phyloP scores from a whole-genome alignment of 2,113 vertebrate genomes.

The Cepphus grylle region DNA sequence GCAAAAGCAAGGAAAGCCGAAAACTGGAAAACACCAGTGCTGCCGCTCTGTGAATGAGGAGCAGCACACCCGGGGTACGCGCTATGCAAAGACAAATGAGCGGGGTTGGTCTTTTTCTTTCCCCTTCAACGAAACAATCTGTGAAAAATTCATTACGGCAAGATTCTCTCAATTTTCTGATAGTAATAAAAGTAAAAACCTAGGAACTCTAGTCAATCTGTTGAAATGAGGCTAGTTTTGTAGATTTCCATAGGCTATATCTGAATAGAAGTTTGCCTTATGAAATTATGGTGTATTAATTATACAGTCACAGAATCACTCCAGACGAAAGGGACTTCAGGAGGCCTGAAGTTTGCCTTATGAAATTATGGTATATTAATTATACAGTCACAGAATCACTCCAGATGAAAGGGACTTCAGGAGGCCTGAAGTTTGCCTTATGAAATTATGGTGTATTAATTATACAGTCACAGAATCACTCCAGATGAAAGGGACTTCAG shows the following conservation, averaged over 20 bases:
- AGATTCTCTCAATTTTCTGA: not conserved
- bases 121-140: not conserved
- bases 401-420: not conserved
- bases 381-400: not conserved
- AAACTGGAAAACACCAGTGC: not conserved
- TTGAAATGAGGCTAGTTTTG: not conserved
- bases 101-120: not conserved
- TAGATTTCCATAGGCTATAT: not conserved
- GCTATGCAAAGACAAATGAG: accelerated
- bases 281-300: not conserved
- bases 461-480: not conserved
- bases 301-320: not conserved
- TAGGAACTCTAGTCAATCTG: not conserved
- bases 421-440: not conserved
- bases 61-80: not conserved
- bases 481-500: not conserved
- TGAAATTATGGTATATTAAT: not conserved
- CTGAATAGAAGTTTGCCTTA: not conserved
- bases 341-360: not conserved
- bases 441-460: not conserved
- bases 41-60: accelerated
- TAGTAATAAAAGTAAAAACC: not conserved
- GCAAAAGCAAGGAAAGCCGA: not conserved
- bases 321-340: not conserved
- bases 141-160: not conserved